These are phyloP conservation scores for Coranthus polyacanthus DNA, from an alignment of 2,797 vertebrate genomes.

Conservation along the genomic window DNA sequence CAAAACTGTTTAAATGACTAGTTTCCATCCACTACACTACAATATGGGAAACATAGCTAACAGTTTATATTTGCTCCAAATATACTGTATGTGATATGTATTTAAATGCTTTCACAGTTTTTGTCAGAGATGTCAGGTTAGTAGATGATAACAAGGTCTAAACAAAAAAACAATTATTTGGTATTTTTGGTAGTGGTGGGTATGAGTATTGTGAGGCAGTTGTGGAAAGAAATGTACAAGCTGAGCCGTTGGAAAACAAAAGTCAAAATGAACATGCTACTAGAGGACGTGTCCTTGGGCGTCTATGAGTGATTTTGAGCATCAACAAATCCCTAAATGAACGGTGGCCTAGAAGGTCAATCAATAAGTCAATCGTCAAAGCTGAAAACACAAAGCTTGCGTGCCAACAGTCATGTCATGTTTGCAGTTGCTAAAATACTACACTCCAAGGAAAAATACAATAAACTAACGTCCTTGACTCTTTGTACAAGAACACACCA, in stretches of 20 bases:
- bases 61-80: conserved; percentile 1
- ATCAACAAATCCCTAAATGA: background rate
- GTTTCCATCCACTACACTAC: too few species aligned
- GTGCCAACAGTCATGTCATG: too few species aligned
- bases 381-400: too few species aligned
- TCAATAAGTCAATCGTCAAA: background rate
- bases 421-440: too few species aligned
- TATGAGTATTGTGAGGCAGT: background rate
- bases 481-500: too few species aligned
- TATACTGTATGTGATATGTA: background rate
- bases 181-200: too few species aligned
- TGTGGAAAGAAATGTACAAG: background rate
- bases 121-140: background rate
- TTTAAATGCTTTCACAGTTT: background rate
- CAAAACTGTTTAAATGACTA: too few species aligned
- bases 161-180: too few species aligned
- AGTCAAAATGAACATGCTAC: background rate
- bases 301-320: background rate
- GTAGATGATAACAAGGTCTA: too few species aligned
- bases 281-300: background rate
- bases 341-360: background rate
- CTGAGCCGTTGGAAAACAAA: background rate
- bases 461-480: too few species aligned
- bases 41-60: too few species aligned
- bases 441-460: too few species aligned